Percentiles rank a stretch among this genome's conserved stretches.
Conservation (phyloP, 2,888 invertebrate genomes). For the Lycophotia porphyrea region DNA sequence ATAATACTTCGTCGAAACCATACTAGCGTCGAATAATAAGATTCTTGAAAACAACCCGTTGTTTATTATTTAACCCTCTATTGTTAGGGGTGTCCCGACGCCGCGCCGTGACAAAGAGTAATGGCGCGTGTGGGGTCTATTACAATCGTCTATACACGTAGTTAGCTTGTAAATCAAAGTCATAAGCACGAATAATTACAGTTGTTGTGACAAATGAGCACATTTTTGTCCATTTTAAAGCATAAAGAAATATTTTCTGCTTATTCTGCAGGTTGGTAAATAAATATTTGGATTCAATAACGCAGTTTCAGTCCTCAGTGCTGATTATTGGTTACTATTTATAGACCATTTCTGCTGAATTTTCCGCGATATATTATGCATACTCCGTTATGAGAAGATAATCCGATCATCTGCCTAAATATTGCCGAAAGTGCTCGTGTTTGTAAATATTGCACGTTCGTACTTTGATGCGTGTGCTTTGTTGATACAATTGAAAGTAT, state of each 20-base stretch:
- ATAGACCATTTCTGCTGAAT: slow-evolving; percentile 35
- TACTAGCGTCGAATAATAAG: slow-evolving; percentile 57
- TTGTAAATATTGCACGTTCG: slow-evolving; percentile 59
- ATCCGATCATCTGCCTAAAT: slow-evolving; percentile 53
- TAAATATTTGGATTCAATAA: slow-evolving; percentile 18
- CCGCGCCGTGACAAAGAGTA: slow-evolving; percentile 68
- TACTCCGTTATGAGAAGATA: slow-evolving; percentile 42
- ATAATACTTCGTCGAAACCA: slow-evolving; percentile 42
- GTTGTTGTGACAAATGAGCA: slow-evolving; percentile 24
- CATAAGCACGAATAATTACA: slow-evolving; percentile 59
- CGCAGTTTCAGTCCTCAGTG: not conserved
- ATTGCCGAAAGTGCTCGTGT: slow-evolving; percentile 60
- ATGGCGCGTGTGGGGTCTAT: slow-evolving; percentile 62
- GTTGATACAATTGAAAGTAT: slow-evolving; percentile 45
- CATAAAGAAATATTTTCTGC: not conserved
- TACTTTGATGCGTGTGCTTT: slow-evolving; percentile 52
- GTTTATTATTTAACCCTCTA: slow-evolving; percentile 72
- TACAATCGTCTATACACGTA: slow-evolving; percentile 67
- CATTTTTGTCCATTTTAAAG: not conserved
- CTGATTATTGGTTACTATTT: slow-evolving; percentile 22
- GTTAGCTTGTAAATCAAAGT: slow-evolving; percentile 72
- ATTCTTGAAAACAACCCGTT: slow-evolving; percentile 65
- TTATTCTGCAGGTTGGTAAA: slow-evolving; percentile 7
- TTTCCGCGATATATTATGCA: slow-evolving; percentile 51
- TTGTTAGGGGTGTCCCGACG: slow-evolving; percentile 64